These are phyloP conservation scores for Aurelia sp. DNA, from an alignment of 30 jellyfish, hydroid and myxozoan species.

Conservation along the genomic window DNA sequence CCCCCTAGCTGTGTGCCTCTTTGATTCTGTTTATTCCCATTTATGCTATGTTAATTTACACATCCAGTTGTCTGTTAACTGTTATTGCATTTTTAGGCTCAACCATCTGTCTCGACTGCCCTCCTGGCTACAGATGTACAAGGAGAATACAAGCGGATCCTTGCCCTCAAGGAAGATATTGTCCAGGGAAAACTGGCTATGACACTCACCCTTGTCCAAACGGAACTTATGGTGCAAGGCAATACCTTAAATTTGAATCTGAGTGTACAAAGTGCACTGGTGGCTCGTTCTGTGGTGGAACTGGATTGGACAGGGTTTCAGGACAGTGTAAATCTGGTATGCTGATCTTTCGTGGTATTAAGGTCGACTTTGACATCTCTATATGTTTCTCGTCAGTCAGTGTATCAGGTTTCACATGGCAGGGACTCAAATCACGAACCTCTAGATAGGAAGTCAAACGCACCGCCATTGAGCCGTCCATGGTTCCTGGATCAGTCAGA, in stretches of 20 bases:
- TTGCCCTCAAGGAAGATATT: slow-evolving; percentile 89
- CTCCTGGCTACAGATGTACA: slow-evolving; percentile 92
- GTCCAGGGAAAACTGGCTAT: slow-evolving; percentile 91
- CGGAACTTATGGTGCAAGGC: slow-evolving; percentile 92
- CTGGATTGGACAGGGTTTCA: slow-evolving; percentile 78
- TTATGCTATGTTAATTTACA: no score
- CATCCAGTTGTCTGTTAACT: no score
- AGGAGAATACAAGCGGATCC: slow-evolving; percentile 84
- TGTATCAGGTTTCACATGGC: no score
- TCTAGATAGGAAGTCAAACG: no score
- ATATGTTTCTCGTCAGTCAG: no score
- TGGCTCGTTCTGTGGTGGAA: slow-evolving; percentile 86
- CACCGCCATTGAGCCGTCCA: no score
- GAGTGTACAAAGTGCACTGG: slow-evolving; percentile 95
- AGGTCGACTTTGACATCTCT: no score
- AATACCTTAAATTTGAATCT: slow-evolving; percentile 44
- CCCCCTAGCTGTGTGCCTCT: no score
- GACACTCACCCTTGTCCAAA: slow-evolving; percentile 84
- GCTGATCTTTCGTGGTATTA: neutral
- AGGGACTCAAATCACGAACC: no score
- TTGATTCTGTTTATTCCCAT: no score
- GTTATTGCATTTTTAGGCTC: slow-evolving; percentile 57
- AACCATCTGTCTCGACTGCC: slow-evolving; percentile 76
- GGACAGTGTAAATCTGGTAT: slow-evolving; percentile 91
- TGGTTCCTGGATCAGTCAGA: no score